Evolutionary conservation across 1,140 invertebrate genomes (phyloP), one percentile per base, ranked within the genome.

Genomic region (Drosophila asahinai): DNA sequence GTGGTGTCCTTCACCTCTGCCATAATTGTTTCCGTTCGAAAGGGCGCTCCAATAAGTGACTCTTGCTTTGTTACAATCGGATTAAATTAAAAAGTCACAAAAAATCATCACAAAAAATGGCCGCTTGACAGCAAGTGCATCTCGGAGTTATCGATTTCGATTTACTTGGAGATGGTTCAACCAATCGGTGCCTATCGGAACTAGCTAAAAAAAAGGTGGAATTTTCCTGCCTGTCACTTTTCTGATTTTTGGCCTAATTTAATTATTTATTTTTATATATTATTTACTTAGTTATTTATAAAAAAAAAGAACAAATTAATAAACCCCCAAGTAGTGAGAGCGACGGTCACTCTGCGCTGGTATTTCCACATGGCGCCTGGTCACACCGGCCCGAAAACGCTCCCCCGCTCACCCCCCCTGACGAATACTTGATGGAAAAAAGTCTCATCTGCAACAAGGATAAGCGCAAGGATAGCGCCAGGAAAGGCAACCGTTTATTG

Each of bases 371-470:
- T 8, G 12, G 5, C 40, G 27, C 15, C 64, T 61, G 64, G 64
- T 38, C 64, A 67, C 55, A 67, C 33, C n/a, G 36, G 14, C 25
- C 36, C 57, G 33, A 64, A 55, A 77, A 76, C 61, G 52, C 73
- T 63, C 61, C 47, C 80, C 75, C 74, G 65, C 77, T 62, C 62
- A 58, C 58, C 72, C 83, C 75, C 77, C 77, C 77, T 64, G 74
- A 79, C 83, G 84, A 89, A 84, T 87, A 87, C 84, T 87, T 87
- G 49, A 89, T 83, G 66, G 84, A 89, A 87, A 87, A 87, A 89
- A 84, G 76, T 86, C 83, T 86, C 83, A 81, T 84, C 80, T 71
- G 65, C 65, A 74, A 77, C 66, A 84, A 77, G 83, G 83, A 87
- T 80, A 77, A 82, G 86, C 68, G 66, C 43, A 61, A 77, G 87